phyloP scores from a whole-genome alignment of 2,797 vertebrate genomes.

The Orientallactaga sibirica region DNA sequence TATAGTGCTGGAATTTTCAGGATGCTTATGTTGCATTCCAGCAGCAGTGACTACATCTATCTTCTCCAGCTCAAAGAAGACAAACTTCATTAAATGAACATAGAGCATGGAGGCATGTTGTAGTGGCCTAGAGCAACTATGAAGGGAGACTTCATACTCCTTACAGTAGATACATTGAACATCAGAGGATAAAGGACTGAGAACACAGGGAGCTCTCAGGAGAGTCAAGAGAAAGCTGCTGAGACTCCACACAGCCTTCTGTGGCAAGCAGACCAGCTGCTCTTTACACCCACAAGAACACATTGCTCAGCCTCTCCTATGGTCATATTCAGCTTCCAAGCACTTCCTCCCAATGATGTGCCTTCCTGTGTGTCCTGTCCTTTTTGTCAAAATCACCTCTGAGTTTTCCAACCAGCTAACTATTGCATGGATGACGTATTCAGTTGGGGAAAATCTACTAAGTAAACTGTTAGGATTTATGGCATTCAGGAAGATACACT shows the following conservation, averaged over 20 bases:
- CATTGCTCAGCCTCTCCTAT: not conserved
- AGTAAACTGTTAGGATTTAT: not conserved
- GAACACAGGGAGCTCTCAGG: not conserved
- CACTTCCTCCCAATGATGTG: not conserved
- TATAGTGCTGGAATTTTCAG: not conserved
- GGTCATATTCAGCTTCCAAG: not conserved
- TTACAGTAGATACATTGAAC: not conserved
- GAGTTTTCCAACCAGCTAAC: too few relatives aligned
- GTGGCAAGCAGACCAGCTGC: not conserved
- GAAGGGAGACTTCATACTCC: not conserved
- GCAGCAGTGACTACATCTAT: slow-evolving; percentile 1
- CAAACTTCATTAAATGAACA: slow-evolving; percentile 16
- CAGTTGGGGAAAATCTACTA: not conserved
- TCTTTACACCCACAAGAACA: not conserved
- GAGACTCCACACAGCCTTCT: not conserved
- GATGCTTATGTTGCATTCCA: slow-evolving; percentile 19
- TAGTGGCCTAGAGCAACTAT: not conserved
- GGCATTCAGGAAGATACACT: not conserved
- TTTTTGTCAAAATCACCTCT: not conserved
- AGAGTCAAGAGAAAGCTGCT: not conserved
- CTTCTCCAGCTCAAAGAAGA: slow-evolving; percentile 1
- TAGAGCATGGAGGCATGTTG: not conserved
- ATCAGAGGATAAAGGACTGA: not conserved
- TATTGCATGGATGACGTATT: not conserved
- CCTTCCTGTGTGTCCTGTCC: not conserved